Evolutionary conservation across 2,797 vertebrate genomes (phyloP), one percentile per base, ranked within the genome.

Genomic region (Aplochiton taeniatus): DNA sequence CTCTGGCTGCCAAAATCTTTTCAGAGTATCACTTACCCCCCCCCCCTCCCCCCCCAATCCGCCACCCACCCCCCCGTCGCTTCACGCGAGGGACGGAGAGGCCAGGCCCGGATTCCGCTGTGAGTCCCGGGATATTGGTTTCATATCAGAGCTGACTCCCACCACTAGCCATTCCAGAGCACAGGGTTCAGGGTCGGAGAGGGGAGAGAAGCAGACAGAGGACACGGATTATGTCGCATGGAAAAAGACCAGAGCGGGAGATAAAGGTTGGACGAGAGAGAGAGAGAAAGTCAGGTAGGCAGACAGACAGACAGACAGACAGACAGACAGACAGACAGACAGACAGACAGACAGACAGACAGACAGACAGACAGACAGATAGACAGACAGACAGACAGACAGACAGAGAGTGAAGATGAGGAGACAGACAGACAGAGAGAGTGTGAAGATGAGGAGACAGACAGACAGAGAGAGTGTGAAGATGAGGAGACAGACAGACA

Each of bases 121-220:
- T 68, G 76, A 88, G 82, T 88, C 87, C 80, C 81, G 78, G 81
- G 80, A 82, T 90, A 87, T 88, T 83, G 68, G 75, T 88, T 88
- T 90, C 84, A 82, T 87, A 84, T 88, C 79, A 80, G 74, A 85
- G 83, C 85, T 88, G 82, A 88, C 79, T 76, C 31, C 31, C 31
- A 31, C 31, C 2, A 6, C 31, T 31, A 31, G 31, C 31, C 31
- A 31, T 31, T 31, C 31, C 31, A 31, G 31, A 31, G 31, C 59
- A 77, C 77, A 85, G 75, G 68, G 73, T 66, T 45, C 77, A 60
- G 70, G 73, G 69, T 63, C 73, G 64, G 65, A 65, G 68, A 58
- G 70, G 68, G 51, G 60, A 78, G 68, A 50, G 75, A 61, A 68
- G 67, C 59, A 42, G 78, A 77, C 62, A 76, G 76, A 72, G 70